A percentile compares a stretch with the other conserved stretches of the same genome.
Evolutionary conservation across 2,888 invertebrate genomes (phyloP).

Genomic region (Tetramorium bicarinatum): DNA sequence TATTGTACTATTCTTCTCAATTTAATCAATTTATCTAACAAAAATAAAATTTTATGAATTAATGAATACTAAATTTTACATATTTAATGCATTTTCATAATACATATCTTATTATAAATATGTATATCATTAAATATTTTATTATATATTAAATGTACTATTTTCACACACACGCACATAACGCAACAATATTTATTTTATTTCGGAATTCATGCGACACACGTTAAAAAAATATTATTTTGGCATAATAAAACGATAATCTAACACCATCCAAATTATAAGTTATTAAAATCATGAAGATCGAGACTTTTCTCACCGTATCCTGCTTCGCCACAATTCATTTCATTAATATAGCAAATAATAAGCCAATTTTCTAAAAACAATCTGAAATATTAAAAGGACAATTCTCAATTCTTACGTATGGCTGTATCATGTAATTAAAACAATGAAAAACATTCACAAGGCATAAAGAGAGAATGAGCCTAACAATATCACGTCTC

Average conservation of each 20-base stretch:
- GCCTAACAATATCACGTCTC: slow-evolving; percentile 77
- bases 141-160: neutral
- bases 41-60: neutral
- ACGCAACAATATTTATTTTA: neutral
- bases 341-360: slow-evolving; percentile 3
- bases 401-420: slow-evolving; percentile 57
- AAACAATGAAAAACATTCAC: neutral
- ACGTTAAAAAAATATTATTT: slow-evolving; percentile 46
- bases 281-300: neutral
- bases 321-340: neutral
- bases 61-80: neutral
- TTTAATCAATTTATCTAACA: neutral
- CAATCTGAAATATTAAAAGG: slow-evolving; percentile 6
- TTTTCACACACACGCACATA: neutral
- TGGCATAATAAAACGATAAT: slow-evolving; percentile 38
- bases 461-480: slow-evolving; percentile 47
- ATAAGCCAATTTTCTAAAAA: slow-evolving; percentile 20
- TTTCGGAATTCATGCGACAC: slow-evolving; percentile 39
- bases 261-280: slow-evolving; percentile 5
- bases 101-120: neutral
- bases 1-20: neutral
- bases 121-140: neutral
- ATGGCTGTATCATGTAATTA: slow-evolving; percentile 60
- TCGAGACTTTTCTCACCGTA: neutral
- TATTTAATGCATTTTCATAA: neutral